Base-by-base conservation (phyloP, 2,797 vertebrate genomes). In the Sciaenops ocellatus region DNA sequence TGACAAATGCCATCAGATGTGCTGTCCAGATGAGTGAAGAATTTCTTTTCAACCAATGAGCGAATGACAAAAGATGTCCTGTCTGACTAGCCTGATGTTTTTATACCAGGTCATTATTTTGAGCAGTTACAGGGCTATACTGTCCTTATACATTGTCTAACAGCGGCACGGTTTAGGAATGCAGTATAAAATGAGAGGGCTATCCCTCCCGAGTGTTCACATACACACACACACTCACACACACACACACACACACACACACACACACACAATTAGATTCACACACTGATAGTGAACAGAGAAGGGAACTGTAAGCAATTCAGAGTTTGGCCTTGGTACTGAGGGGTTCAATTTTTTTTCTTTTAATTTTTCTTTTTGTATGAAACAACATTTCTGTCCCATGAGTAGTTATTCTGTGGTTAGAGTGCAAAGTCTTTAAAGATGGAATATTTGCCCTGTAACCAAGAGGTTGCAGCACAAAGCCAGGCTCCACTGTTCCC, bases 301-400 rank as follows among this genome's bases (percentile, higher is more conserved):
- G 51, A 76, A 50, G 42, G 83, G 62, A 83, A 67, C 81, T 86
- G 83, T 30, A 66, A 84, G 59, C 34, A 75, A 84, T 87, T 73
- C 61, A 70, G 55, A 69, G 73, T 79, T 84, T 87, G 83, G 79
- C 75, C 73, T 84, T 63, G 76, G 76, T 61, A 75, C 54, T 66
- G 70, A 84, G 38, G 50, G 60, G 28, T 66, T 85, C 34, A 63
- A 61, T 70, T 82, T 78, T 34, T 75, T 75, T 71, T 46, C 56
- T 61, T 65, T 62, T 42, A 30, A 57, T 77, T 80, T 76, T 75
- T 79, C 18, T 77, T 82, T 84, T 60, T 79, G 64, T 75, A 81
- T 78, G 79, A 87, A 87, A 84, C 67, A 68, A 75, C 57, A 87
- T 91, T 85, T 92, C 69, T 80, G 54, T 88, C 76, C 80, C 76